Evolutionary conservation across 2,888 invertebrate species (phyloP), one percentile per base, ranked within the genome.

Genomic region (Conistra vaccinii): DNA sequence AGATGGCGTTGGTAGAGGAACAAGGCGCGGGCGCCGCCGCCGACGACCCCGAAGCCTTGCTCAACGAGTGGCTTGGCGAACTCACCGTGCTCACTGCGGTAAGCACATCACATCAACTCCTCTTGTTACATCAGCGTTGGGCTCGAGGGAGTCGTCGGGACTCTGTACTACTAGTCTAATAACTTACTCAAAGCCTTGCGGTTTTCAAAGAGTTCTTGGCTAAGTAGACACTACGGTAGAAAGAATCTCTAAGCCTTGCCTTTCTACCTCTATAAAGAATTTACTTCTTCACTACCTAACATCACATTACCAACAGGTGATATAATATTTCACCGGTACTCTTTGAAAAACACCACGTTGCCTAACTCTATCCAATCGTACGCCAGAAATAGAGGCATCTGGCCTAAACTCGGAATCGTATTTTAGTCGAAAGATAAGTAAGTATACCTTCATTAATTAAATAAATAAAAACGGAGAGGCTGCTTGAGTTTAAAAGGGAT

Each of bases 41-140:
- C 85, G 97, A 97, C 85, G 98, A 98, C 95, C 98, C 98, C 32
- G 98, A 98, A 91, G 97, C 98, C 87, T 97, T 98, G 86, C 97
- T 98, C 87, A 98, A 98, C 95, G 98, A 98, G 91, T 98, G 98
- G 98, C 97, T 98, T 20, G 98, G 98, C 80, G 98, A 98, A 93
- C 97, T 98, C 87, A 97, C 98, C 89, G 97, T 97, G 84, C 97
- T 98, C 73, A 97, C 98, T 67, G 97, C 97, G 96, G 98, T 98
- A 92, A 97, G 97, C 97, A 79, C n/a, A 29, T 48, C 57, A n/a
- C n/a, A 20, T 32, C 20, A 29, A 29, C 9, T 57, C 5, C 26
- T 26, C 39, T 48, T 48, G 4, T 29, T 35, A n/a, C 7, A 53
- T 35, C 17, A 17, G 1, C 12, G 26, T 42, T n/a, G 7, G n/a